Evolutionary conservation across 2,888 invertebrate species (phyloP), one percentile per base, ranked within the genome.

Genomic region (Phasia obesa): DNA sequence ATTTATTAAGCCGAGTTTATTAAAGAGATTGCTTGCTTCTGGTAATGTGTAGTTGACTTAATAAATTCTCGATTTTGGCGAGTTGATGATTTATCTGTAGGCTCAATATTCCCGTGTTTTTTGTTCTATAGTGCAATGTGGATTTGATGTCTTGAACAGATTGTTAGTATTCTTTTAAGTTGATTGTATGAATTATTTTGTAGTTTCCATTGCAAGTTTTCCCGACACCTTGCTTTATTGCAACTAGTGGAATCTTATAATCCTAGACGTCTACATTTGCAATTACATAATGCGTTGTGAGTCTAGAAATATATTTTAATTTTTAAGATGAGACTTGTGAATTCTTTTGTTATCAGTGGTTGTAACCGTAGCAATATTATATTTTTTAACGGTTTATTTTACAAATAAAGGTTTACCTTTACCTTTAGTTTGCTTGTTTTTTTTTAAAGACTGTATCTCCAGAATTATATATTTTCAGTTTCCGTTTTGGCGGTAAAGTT

Each of bases 161-260:
- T 19, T 25, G 31, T 75, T 69, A 69, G 3, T 74, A 81, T 9
- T 81, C 69, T 13, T 47, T 17, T 17, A 81, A 15, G 19, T 23
- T 86, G 81, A 44, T 85, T 67, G 3, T 87, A 85, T 11, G 87
- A 86, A 80, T 84, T 7, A 75, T 79, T 81, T 79, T 81, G 21
- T 76, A 84, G 7, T 59, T 73, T 5, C 77, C 75, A 15, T 62
- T 83, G 0, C 62, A 62, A 13, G 77, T 77, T 57, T 75, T 83
- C 27, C 71, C 75, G 0, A 59, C 15, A 15, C 78, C 76, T 35
- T 83, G 62, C 47, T 77, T 80, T 0, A 78, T 75, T 9, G 64
- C 23, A 1, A 84, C 60, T n/a, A 74, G 21, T 17, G 79, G 79
- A 59, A 60, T 76, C 7, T 55, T 74, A 55, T 81, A 81, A 47